Evolutionary conservation across 2,797 vertebrate species (phyloP).

Genomic region (Philypnodon macrostomus): DNA sequence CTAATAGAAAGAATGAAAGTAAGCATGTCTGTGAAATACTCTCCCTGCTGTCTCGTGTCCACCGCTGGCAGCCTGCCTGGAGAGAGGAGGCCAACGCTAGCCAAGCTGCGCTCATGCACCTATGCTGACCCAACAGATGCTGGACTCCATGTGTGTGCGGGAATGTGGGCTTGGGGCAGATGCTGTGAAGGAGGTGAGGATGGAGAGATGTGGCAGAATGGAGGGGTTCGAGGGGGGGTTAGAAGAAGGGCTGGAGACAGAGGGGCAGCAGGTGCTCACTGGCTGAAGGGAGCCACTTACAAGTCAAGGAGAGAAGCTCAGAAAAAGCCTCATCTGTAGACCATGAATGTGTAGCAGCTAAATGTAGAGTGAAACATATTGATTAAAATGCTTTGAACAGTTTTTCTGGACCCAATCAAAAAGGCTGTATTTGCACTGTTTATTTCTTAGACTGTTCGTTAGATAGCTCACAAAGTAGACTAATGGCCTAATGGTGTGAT

Average conservation of each 20-base stretch:
- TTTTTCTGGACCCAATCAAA: too few relatives aligned
- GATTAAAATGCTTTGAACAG: too few relatives aligned
- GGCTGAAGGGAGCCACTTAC: conserved; percentile 8
- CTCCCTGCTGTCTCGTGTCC: conserved; percentile 59
- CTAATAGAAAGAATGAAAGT: conserved; percentile 21
- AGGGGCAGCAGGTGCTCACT: conserved; percentile 33
- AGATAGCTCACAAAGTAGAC: too few relatives aligned
- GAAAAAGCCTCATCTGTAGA: not conserved
- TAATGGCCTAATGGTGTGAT: too few relatives aligned
- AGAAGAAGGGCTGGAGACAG: conserved; percentile 35
- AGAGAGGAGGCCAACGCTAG: conserved; percentile 65
- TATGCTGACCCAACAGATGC: conserved; percentile 71
- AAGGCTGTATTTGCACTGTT: too few relatives aligned
- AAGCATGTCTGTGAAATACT: conserved; percentile 40
- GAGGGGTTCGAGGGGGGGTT: conserved; percentile 24
- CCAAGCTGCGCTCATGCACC: conserved; percentile 65
- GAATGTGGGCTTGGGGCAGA: conserved; percentile 65
- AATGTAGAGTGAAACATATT: too few relatives aligned
- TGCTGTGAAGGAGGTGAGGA: conserved; percentile 57
- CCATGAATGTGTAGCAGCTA: too few relatives aligned
- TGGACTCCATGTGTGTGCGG: conserved; percentile 61
- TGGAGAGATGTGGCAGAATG: conserved; percentile 43
- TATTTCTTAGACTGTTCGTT: too few relatives aligned
- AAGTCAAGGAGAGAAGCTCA: conserved; percentile 34
- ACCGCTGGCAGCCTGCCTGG: conserved; percentile 64